Evolutionary conservation across 2,888 invertebrate genomes (phyloP).

Genomic region (Carcina quercana): DNA sequence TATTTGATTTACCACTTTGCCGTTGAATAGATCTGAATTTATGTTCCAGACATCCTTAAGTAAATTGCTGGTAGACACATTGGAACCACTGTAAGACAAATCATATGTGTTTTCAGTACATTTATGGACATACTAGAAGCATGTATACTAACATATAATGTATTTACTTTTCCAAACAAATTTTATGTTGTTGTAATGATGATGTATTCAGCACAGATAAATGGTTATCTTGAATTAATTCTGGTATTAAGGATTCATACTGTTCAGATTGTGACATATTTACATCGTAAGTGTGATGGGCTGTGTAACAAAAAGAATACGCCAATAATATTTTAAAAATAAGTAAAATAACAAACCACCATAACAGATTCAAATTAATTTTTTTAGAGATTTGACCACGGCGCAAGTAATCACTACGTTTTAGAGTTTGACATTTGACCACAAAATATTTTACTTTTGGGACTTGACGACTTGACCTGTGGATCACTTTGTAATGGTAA

Average conservation of each 20-base stretch:
- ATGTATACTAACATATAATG: too few species aligned
- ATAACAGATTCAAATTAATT: too few species aligned
- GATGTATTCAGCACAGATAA: slow-evolving; percentile 25
- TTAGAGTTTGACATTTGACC: too few species aligned
- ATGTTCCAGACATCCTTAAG: slow-evolving; percentile 35
- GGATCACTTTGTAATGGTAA: too few species aligned
- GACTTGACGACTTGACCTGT: too few species aligned
- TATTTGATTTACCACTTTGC: slow-evolving; percentile 26
- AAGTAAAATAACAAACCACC: too few species aligned
- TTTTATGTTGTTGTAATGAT: slow-evolving; percentile 30
- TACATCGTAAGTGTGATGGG: too few species aligned
- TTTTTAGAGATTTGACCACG: too few species aligned
- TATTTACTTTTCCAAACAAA: slow-evolving; percentile 31
- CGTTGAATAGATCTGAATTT: slow-evolving; percentile 27
- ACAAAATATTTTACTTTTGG: too few species aligned
- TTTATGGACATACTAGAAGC: neutral
- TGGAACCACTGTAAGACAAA: slow-evolving; percentile 31
- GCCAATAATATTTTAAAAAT: too few species aligned
- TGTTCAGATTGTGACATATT: slow-evolving; percentile 14
- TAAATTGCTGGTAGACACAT: slow-evolving; percentile 34
- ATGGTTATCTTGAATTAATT: slow-evolving; percentile 23
- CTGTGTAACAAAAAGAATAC: too few species aligned
- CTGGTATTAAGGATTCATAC: slow-evolving; percentile 18
- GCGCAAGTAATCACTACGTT: too few species aligned
- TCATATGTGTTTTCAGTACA: neutral